A percentile compares a stretch with the other conserved stretches of the same genome.
Conservation (phyloP, 2,888 invertebrate species). For the Eurois occulta region DNA sequence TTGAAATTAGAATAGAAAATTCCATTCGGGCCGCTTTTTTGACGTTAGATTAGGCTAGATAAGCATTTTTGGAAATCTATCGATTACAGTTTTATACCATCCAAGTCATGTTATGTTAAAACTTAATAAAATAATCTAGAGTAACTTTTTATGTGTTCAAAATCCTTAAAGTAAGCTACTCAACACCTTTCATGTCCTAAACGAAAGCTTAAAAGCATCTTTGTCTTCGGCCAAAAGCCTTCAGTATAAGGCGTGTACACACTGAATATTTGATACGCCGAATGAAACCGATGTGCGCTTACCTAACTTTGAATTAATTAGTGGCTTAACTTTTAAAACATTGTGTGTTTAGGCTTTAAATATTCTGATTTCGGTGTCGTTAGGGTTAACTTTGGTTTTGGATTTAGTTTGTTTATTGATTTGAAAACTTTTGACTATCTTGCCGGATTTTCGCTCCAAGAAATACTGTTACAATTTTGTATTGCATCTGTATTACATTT, state of each 20-base stretch:
- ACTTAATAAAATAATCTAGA: neutral
- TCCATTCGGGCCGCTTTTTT: neutral
- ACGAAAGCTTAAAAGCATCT: constrained; percentile 88
- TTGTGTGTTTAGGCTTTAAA: constrained; percentile 57
- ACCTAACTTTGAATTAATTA: constrained; percentile 81
- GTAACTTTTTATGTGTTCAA: neutral
- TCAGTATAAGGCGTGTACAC: constrained; percentile 83
- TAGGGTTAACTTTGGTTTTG: constrained; percentile 61
- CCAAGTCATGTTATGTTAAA: neutral
- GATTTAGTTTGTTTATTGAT: constrained; percentile 42
- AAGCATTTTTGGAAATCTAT: neutral
- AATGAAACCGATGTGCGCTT: constrained; percentile 75
- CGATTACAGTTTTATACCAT: neutral
- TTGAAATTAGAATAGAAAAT: neutral
- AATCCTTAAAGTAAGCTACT: constrained; percentile 55
- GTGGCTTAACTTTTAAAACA: constrained; percentile 63
- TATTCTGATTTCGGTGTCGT: constrained; percentile 57
- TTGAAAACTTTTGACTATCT: constrained; percentile 11
- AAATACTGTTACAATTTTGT: neutral
- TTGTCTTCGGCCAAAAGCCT: constrained; percentile 87
- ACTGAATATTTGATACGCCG: constrained; percentile 86
- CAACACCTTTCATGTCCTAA: constrained; percentile 70
- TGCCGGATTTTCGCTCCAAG: neutral
- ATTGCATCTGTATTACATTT: neutral
- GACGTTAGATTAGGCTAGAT: neutral